Conservation (phyloP, 2,888 invertebrate species). For the Cataglyphis albicans region DNA sequence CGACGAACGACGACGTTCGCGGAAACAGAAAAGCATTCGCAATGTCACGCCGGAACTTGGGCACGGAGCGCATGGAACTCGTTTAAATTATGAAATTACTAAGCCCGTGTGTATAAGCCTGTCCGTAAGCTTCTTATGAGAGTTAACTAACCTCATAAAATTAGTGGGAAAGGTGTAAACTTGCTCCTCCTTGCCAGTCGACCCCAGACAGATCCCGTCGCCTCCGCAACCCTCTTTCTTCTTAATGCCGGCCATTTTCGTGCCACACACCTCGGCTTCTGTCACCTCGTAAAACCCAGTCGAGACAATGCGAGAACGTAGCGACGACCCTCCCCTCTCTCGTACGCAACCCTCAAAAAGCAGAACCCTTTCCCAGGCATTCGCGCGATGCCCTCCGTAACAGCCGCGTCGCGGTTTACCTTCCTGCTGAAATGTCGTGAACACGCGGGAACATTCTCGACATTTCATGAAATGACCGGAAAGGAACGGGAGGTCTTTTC, state of each 20-base stretch:
- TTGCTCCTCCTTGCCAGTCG: conserved; percentile 62
- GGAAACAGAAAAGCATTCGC: conserved; percentile 46
- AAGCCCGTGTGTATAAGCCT: conserved; percentile 70
- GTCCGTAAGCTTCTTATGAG: conserved; percentile 77
- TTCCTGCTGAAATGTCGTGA: conserved; percentile 58
- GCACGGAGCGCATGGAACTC: conserved; percentile 53
- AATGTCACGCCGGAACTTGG: neutral
- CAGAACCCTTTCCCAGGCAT: conserved; percentile 41
- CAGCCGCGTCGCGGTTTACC: conserved; percentile 65
- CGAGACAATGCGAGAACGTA: conserved; percentile 71
- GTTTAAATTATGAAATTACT: conserved; percentile 79
- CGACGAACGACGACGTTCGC: neutral
- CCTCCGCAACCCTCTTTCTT: conserved; percentile 36
- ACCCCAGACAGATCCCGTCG: conserved; percentile 42
- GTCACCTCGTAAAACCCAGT: conserved; percentile 73
- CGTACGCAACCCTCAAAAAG: conserved; percentile 23
- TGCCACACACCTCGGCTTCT: conserved; percentile 60
- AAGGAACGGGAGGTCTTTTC: neutral
- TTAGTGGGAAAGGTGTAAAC: conserved; percentile 79
- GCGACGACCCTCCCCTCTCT: conserved; percentile 6
- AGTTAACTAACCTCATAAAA: conserved; percentile 81
- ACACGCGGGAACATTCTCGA: conserved; percentile 25
- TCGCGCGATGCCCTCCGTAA: conserved; percentile 23
- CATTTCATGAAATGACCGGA: conserved; percentile 51
- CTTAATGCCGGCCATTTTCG: conserved; percentile 52